These are phyloP conservation scores for Hippocampus comes DNA, from an alignment of 2,113 vertebrate genomes.

Conservation along the genomic window DNA sequence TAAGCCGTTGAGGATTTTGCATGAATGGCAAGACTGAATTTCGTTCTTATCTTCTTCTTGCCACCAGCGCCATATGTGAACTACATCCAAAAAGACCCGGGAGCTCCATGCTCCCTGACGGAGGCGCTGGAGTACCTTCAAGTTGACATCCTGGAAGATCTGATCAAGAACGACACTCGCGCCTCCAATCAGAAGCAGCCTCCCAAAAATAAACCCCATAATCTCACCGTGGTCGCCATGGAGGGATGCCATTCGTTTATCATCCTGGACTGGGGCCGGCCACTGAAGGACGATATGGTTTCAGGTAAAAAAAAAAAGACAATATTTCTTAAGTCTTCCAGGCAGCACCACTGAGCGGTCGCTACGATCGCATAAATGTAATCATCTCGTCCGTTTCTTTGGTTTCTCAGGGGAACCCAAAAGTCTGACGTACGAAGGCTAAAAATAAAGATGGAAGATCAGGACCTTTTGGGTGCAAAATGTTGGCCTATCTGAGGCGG, in stretches of 20 bases:
- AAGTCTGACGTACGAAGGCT: constrained; percentile 11
- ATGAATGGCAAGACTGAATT: background rate
- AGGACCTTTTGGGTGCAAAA: constrained; percentile 12
- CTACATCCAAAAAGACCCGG: constrained; percentile 89
- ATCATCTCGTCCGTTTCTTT: background rate
- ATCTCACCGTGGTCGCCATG: constrained; percentile 92
- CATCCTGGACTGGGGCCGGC: constrained; percentile 92
- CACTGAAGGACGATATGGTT: constrained; percentile 83
- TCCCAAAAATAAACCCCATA: constrained; percentile 83
- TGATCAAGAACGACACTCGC: constrained; percentile 80
- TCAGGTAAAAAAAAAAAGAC: constrained; percentile 77
- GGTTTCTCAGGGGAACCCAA: constrained; percentile 27
- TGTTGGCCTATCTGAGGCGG: constrained; percentile 26
- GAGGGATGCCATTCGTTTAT: constrained; percentile 98
- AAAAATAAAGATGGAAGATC: constrained; percentile 21
- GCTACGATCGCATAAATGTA: too few species aligned
- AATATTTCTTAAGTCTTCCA: too few species aligned
- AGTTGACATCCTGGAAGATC: constrained; percentile 84
- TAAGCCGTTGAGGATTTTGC: background rate
- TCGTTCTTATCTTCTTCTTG: background rate
- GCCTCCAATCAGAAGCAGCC: constrained; percentile 57
- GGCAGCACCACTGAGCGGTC: too few species aligned
- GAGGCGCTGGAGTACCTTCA: constrained; percentile 96
- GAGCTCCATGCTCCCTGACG: constrained; percentile 89
- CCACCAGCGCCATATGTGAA: constrained; percentile 89